Base-by-base conservation (phyloP, 92 coral and sea anemone genomes). In the Phenganax stokvisi region DNA sequence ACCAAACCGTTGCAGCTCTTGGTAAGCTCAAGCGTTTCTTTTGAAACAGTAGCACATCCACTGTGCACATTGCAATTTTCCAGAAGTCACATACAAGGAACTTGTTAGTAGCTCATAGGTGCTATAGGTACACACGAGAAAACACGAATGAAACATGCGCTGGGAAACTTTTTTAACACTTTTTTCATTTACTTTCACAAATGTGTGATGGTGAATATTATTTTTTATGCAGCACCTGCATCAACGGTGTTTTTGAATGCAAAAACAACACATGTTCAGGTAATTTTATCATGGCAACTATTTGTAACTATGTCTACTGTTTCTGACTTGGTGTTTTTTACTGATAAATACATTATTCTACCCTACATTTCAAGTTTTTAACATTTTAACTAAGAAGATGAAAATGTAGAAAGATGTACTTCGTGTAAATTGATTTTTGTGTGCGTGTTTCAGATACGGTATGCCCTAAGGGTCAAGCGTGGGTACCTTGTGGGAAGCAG, bases 401-500 rank as follows among this genome's bases (percentile, higher is more conserved):
- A 25, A 13, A 59, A 59, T 59, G 16, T 64, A 68, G 52, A 37
- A 68, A 68, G 12, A 2, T 30, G 54, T 30, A 1, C 20, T 61
- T 25, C 47, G 47, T 29, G 47, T 37, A 37, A 37, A 37, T 37
- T 37, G 47, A 20, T n/a, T 27, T 75, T 17, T 8, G 29, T 37
- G 47, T 37, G 10, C n/a, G 27, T 62, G 53, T 55, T 71, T 54
- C 85, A 90, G 93, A 86, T 16, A 78, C 84, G 44, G 60, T 76
- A 85, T 90, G 93, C 62, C 87, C 91, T 25, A 13, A 25, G 10
- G 93, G 93, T 8, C 87, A 90, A 52, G 83, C 85, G 12, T 88
- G 87, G 91, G 76, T 84, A 5, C 82, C 84, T 11, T 90, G 93
- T 67, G 91, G 93, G 0, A 90, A 90, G 28, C 86, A 90, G 65